These are phyloP conservation scores for Tiliacea citrago DNA, from an alignment of 2,888 invertebrate species.

Conservation along the genomic window DNA sequence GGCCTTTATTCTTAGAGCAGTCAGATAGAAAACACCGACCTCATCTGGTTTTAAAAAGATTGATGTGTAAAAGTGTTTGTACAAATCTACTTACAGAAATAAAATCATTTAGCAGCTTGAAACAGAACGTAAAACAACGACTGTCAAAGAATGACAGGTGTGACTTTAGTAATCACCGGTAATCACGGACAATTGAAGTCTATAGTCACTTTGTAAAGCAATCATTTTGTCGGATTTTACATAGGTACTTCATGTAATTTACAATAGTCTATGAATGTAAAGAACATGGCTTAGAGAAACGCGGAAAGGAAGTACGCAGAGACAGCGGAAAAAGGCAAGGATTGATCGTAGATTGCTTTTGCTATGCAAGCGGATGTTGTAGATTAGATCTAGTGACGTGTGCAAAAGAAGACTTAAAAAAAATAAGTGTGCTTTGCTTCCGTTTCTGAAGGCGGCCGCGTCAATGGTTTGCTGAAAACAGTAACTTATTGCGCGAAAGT, in stretches of 20 bases:
- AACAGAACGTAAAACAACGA: not conserved
- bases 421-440: not conserved
- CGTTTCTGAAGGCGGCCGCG: not conserved
- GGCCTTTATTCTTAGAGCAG: no score
- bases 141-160: not conserved
- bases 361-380: slow-evolving; percentile 32
- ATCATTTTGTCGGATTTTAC: not conserved
- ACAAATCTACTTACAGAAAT: no score
- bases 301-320: slow-evolving; percentile 25
- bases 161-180: not conserved
- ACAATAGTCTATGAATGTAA: slow-evolving; percentile 18
- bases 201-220: not conserved
- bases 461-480: not conserved
- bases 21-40: no score
- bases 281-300: not conserved
- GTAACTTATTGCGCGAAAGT: not conserved
- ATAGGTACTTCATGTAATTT: not conserved
- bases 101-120: not conserved
- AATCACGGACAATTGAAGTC: not conserved
- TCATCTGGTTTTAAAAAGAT: no score
- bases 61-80: no score
- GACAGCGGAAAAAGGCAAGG: slow-evolving; percentile 42
- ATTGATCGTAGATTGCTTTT: slow-evolving; percentile 54
- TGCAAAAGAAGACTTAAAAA: not conserved
- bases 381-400: slow-evolving; percentile 37